phyloP scores from a whole-genome alignment of 2,797 vertebrate species.

The Harpagifer antarcticus region DNA sequence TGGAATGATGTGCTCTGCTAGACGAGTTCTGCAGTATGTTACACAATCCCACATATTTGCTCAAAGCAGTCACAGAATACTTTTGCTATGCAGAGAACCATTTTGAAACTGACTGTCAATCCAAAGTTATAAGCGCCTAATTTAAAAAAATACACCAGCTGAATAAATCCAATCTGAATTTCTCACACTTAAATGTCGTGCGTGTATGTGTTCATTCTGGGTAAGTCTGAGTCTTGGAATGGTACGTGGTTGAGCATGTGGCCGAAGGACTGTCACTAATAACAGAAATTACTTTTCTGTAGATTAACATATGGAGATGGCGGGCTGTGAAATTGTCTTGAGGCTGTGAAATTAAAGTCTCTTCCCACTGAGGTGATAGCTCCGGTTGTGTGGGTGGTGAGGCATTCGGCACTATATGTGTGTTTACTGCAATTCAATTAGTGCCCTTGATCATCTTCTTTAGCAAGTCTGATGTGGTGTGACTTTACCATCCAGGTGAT shows the following conservation, averaged over 20 bases:
- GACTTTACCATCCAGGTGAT: slow-evolving; percentile 55
- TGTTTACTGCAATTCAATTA: slow-evolving; percentile 81
- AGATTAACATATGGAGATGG: slow-evolving; percentile 82
- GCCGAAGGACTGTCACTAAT: slow-evolving; percentile 76
- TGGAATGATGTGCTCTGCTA: slow-evolving; percentile 11
- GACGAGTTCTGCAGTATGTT: background rate
- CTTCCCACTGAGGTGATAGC: slow-evolving; percentile 70
- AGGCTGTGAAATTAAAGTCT: slow-evolving; percentile 81
- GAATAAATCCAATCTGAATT: slow-evolving; percentile 27
- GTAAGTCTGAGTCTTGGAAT: slow-evolving; percentile 40
- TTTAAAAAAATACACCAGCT: slow-evolving; percentile 30
- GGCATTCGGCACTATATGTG: slow-evolving; percentile 50
- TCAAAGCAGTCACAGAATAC: slow-evolving; percentile 26
- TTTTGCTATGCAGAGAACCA: slow-evolving; percentile 13
- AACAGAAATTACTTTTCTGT: slow-evolving; percentile 76
- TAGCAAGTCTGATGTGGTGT: slow-evolving; percentile 73
- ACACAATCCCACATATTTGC: slow-evolving; percentile 25
- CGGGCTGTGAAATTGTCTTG: slow-evolving; percentile 83
- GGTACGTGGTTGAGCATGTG: slow-evolving; percentile 67
- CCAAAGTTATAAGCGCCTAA: slow-evolving; percentile 39
- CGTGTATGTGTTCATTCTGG: slow-evolving; percentile 30
- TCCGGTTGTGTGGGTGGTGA: slow-evolving; percentile 66
- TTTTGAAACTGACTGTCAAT: slow-evolving; percentile 42
- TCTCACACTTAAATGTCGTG: slow-evolving; percentile 39
- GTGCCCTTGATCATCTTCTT: slow-evolving; percentile 78